Conservation (phyloP, 2,113 vertebrate species). For the Pelusios castaneus region DNA sequence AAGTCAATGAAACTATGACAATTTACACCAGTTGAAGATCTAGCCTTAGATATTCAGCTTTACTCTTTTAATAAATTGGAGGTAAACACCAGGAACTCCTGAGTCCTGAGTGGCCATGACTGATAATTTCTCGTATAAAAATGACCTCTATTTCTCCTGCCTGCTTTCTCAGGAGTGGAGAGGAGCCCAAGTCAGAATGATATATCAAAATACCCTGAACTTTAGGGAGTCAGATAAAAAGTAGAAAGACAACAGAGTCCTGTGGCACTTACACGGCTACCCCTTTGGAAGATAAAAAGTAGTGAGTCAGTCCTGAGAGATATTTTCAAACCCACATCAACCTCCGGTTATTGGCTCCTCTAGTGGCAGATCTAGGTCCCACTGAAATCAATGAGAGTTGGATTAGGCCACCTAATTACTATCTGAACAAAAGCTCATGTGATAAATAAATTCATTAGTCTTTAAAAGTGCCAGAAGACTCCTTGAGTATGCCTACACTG, state of each 20-base stretch:
- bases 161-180: neutral
- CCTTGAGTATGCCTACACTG: too few relatives aligned
- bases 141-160: neutral
- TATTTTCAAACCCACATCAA: neutral
- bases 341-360: neutral
- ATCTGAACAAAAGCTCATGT: neutral
- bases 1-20: fast-evolving
- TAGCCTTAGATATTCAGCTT: neutral
- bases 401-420: neutral
- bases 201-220: neutral
- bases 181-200: neutral
- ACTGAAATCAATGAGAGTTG: neutral
- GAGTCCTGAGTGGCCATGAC: neutral
- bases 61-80: neutral
- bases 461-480: too few relatives aligned
- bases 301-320: neutral
- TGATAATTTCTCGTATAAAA: neutral
- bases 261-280: too few relatives aligned
- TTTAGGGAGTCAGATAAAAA: neutral
- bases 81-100: neutral
- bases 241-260: too few relatives aligned
- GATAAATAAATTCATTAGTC: too few relatives aligned
- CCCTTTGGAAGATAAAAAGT: too few relatives aligned
- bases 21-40: neutral
- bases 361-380: neutral